Evolutionary conservation across 2,888 invertebrate species (phyloP), one percentile per base, ranked within the genome.

Genomic region (Torymus auratus): DNA sequence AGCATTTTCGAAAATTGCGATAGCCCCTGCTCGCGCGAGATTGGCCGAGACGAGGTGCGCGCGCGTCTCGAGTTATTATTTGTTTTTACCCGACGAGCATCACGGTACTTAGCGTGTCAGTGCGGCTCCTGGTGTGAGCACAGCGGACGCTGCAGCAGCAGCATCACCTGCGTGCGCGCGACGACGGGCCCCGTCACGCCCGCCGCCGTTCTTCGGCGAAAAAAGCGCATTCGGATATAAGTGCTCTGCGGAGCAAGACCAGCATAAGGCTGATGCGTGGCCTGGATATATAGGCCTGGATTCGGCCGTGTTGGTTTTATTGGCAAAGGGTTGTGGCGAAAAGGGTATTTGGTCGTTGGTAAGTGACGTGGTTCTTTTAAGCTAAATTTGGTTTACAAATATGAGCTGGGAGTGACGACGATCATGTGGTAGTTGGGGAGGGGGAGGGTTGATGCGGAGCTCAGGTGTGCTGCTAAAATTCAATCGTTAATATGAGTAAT

Each of bases 1-100:
- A 88, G 87, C 88, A 87, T 90, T 90, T 88, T 88, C 86, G 86
- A 89, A 83, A 91, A 91, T 90, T 90, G 88, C 89, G 87, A 76
- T 50, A 55, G 67, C 61, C 58, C 58, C 58, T 23, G 70, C 15
- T 15, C 67, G 58, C 58, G 41, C 50, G 65, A 65, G 74, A 64
- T 73, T 64, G 71, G 80, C 71, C 15, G 7, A 7, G 41, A 41
- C 41, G 41, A 41, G 41, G 41, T 41, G 65, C 15, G 23, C 68
- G 15, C n/a, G 15, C 52, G 83, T 83, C 85, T 85, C 84, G 86
- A 86, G 86, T 88, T 87, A 88, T 91, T 90, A 89, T 90, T 90
- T 89, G 89, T 89, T 91, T 89, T 90, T 89, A 87, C 86, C 86
- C 83, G 78, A 70, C 74, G 84, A 85, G 78, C 86, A 85, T 86